These are phyloP conservation scores for Centropus unirufus DNA, from an alignment of 2,113 vertebrate species.

Conservation along the genomic window DNA sequence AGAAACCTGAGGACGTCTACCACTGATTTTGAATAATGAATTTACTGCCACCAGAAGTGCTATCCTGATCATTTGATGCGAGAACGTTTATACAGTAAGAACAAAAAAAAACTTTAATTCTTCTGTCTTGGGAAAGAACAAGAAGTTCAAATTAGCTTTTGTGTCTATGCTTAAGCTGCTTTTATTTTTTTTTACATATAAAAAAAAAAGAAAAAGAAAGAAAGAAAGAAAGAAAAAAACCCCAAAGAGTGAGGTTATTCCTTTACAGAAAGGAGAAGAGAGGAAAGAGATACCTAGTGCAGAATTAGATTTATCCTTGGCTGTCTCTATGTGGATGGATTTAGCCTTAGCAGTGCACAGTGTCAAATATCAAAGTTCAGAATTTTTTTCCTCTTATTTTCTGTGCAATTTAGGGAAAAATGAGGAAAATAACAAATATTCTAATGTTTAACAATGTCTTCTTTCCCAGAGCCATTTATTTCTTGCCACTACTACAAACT, in stretches of 20 bases:
- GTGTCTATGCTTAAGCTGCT: neutral
- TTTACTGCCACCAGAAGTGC: neutral
- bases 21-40: constrained; percentile 30
- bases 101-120: neutral
- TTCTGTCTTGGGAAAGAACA: neutral
- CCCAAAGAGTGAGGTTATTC: neutral
- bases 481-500: neutral
- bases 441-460: neutral
- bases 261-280: neutral
- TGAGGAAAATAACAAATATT: constrained; percentile 2
- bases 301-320: neutral
- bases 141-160: neutral
- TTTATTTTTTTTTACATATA: neutral
- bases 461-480: neutral
- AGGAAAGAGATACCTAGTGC: neutral
- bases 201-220: neutral
- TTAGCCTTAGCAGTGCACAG: constrained; percentile 26
- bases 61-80: neutral
- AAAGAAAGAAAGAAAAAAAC: rapidly evolving
- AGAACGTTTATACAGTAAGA: neutral
- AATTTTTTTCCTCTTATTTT: neutral
- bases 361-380: constrained; percentile 17
- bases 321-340: neutral
- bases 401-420: neutral
- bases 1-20: neutral